Base-by-base conservation (phyloP, 2,888 invertebrate species). In the Caprella mutica region DNA sequence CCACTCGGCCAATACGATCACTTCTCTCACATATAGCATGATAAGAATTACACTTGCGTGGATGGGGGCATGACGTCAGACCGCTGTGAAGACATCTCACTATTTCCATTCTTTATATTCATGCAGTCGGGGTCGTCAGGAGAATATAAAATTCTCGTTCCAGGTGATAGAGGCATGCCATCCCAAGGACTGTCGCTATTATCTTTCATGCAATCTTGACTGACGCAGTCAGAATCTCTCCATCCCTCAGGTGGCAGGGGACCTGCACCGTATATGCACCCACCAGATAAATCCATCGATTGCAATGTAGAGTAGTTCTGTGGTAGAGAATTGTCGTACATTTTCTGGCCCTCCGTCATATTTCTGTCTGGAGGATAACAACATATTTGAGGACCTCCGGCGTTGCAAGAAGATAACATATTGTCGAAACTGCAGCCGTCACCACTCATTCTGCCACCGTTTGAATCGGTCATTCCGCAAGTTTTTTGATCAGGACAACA, bases 401-500 rank as follows among this genome's bases (percentile, higher is more conserved):
- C 59, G 21, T 55, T 52, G 21, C 63, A 63, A 1, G 63, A 59
- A 2, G 56, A 50, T 17, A 63, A 27, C 5, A 63, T 57, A 42
- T 63, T 59, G 50, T 63, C 63, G 23, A 63, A 63, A 21, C 63
- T 63, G 39, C 63, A 63, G 2, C 63, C 63, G 40, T 63, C 63
- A 6, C 59, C 63, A 12, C 63, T 56, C 19, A 63, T 59, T 21
- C 59, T 30, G 9, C 59, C 57, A n/a, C n/a, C n/a, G 2, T 58
- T 56, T 4, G 58, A 52, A 12, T 35, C 46, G 12, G 48, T 30
- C 6, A 23, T 46, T 46, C 50, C 52, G 9, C 52, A 55, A 0
- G 56, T 48, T 30, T 48, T 48, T 17, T 48, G 48, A 17, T 30
- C 48, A 4, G 48, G 26, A 30, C 48, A 48, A 30, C 48, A 48